These are phyloP conservation scores for Poeciliopsis occidentalis DNA, from an alignment of 2,113 vertebrate species.

Conservation along the genomic window DNA sequence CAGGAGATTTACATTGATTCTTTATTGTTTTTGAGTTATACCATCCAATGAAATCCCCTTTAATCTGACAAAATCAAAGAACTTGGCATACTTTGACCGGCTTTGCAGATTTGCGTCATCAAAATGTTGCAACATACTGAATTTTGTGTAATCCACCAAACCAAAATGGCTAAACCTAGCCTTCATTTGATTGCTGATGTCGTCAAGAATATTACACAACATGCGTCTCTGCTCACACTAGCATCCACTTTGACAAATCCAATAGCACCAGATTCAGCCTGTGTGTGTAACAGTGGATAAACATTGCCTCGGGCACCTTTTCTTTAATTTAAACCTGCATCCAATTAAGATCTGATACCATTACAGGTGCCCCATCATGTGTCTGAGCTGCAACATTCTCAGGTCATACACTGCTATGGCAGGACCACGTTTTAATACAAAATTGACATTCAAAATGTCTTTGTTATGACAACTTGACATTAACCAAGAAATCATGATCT, in stretches of 20 bases:
- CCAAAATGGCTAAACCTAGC: neutral
- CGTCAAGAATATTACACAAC: neutral
- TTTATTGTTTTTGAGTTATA: neutral
- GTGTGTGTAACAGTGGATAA: too few species aligned
- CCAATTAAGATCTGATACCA: constrained; percentile 17
- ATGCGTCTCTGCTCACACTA: neutral
- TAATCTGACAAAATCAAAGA: constrained; percentile 6
- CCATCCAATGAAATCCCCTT: neutral
- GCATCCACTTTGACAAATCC: neutral
- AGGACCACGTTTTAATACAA: neutral
- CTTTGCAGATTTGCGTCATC: neutral
- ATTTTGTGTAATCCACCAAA: neutral
- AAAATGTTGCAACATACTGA: constrained; percentile 52
- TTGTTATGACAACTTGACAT: too few species aligned
- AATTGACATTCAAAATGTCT: too few species aligned
- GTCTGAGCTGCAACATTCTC: constrained; percentile 17
- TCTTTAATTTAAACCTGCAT: constrained; percentile 4
- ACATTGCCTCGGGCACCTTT: neutral
- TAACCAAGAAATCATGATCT: too few species aligned
- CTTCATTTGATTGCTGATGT: neutral
- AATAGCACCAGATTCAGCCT: neutral
- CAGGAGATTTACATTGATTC: constrained; percentile 6
- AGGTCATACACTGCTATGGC: neutral
- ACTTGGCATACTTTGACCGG: rapidly evolving
- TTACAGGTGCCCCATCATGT: neutral